Evolutionary conservation across 2,888 invertebrate genomes (phyloP), one percentile per base, ranked within the genome.

Genomic region (Adineta ricciae): DNA sequence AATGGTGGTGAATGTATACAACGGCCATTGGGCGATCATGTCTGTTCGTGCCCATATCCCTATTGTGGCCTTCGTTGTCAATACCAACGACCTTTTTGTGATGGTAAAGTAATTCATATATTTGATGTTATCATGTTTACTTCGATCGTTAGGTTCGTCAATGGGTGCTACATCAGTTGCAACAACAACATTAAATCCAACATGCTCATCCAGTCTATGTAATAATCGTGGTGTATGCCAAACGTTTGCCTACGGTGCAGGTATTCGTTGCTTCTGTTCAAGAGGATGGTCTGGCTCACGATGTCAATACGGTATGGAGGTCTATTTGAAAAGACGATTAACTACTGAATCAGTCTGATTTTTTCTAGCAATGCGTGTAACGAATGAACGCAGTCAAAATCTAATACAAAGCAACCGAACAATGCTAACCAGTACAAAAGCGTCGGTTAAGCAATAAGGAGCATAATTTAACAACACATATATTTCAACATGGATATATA

Each of bases 1-100:
- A 85, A 85, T 72, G 85, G 85, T 38, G 85, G 85, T 50, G 72
- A 85, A 85, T 85, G 85, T 83, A 83, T 85, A 11, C 85, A 83
- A 38, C 83, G 85, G 24, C 64, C 72, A 24, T 7, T 85, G 4
- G 85, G 85, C 27, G 85, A 85, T 83, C 83, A 85, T 73, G 85
- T 85, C 32, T 85, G 85, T 49, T 85, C 85, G 27, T 85, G 85
- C 72, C 85, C 85, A 36, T 83, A 83, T 73, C 85, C 85, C 21
- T 85, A 85, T 78, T 85, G 85, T 73, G 85, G 85, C 7, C 32
- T 83, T 56, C 83, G 83, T 36, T 85, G 85, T 84, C 83, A 83
- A 14, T 41, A 83, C 72, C 83, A 83, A 52, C 83, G 83, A 16
- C 85, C 85, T 11, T 72, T 46, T 21, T 85, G 85, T 85, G 36